Percentiles rank a stretch among this genome's conserved stretches.
phyloP scores from a whole-genome alignment of 2,113 vertebrate genomes.

The Climacteris rufus region DNA sequence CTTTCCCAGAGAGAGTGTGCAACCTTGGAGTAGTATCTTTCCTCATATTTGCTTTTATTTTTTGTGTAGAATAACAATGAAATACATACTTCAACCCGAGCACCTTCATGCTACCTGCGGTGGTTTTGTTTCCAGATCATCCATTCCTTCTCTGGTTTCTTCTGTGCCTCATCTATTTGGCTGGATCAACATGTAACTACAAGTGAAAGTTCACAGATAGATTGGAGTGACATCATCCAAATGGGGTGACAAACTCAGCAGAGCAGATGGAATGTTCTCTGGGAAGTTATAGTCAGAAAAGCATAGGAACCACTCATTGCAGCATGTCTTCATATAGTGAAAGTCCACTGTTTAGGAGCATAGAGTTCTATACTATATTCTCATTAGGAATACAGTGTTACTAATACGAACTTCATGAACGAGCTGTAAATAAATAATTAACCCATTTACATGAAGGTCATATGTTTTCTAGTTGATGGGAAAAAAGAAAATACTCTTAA shows the following conservation, averaged over 20 bases:
- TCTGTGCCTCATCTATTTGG: background rate
- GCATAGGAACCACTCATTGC: background rate
- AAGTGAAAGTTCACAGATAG: background rate
- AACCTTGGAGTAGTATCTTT: background rate
- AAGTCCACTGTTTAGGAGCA: background rate
- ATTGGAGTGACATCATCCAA: background rate
- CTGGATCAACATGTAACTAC: background rate
- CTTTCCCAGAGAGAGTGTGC: background rate
- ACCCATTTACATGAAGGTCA: background rate
- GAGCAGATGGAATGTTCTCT: background rate
- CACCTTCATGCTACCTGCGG: background rate
- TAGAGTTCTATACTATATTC: background rate
- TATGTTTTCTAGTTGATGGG: background rate
- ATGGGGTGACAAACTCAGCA: background rate
- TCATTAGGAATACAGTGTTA: background rate
- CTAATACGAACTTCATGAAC: background rate
- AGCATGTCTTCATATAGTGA: background rate
- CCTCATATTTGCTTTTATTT: background rate
- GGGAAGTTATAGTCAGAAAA: background rate
- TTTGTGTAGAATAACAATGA: background rate
- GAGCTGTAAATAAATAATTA: background rate
- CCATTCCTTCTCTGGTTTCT: background rate
- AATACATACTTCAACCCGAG: background rate
- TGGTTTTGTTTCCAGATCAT: background rate
- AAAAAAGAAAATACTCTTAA: background rate